Conservation (phyloP, 2,113 vertebrate genomes). For the Calidris pugnax region DNA sequence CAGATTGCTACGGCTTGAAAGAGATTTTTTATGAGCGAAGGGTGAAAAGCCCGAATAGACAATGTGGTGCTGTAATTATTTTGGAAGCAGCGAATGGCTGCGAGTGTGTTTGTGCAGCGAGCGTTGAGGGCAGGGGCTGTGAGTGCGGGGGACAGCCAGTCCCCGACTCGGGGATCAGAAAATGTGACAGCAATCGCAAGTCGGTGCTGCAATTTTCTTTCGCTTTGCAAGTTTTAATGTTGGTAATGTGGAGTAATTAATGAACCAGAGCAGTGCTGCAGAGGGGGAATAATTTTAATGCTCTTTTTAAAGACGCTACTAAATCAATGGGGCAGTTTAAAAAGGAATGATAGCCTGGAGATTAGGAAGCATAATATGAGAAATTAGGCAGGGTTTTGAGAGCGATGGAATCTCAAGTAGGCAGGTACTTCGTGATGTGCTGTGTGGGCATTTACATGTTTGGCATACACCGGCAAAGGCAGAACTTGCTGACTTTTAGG, state of each 20-base stretch:
- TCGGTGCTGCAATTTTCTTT: not conserved
- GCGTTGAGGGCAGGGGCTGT: not conserved
- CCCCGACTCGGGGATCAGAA: not conserved
- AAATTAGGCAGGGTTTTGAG: slow-evolving; percentile 3
- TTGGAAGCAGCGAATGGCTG: not conserved
- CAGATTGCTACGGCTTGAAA: not conserved
- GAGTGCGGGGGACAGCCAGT: not conserved
- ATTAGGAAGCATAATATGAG: not conserved
- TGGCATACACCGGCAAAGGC: not conserved
- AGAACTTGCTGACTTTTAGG: not conserved
- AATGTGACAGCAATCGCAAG: not conserved
- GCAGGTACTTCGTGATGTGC: not conserved
- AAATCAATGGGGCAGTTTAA: slow-evolving; percentile 58
- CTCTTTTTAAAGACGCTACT: slow-evolving; percentile 31
- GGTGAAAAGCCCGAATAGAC: not conserved
- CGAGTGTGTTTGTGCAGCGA: not conserved
- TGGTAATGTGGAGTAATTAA: slow-evolving; percentile 51
- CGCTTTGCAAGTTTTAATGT: slow-evolving; percentile 37
- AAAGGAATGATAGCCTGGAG: slow-evolving; percentile 42
- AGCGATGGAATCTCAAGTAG: not conserved
- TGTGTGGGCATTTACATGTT: not conserved
- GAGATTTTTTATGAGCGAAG: not conserved
- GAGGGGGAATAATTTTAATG: slow-evolving; percentile 35
- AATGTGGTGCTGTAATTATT: not conserved
- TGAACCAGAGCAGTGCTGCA: slow-evolving; percentile 18